Percentiles rank a stretch among this genome's conserved stretches.
Conservation (phyloP, 2,113 vertebrate genomes). For the Psammodynastes pulverulentus region DNA sequence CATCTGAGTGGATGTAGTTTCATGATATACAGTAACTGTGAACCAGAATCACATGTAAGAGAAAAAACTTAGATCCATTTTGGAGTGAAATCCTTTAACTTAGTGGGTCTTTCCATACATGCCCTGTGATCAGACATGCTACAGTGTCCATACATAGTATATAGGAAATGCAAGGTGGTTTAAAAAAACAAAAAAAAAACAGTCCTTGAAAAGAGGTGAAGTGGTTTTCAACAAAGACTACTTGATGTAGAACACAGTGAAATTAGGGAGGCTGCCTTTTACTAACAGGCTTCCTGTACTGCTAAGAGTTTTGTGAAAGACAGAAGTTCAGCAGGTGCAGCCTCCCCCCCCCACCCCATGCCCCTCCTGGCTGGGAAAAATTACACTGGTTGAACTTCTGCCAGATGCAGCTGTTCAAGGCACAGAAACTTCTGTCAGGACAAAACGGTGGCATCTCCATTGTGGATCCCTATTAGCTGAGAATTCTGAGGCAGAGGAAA, state of each 20-base stretch:
- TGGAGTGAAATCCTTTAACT: not conserved
- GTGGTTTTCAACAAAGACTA: not conserved
- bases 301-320: not conserved
- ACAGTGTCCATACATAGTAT: not conserved
- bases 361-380: not conserved
- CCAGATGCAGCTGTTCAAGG: slow-evolving; percentile 5
- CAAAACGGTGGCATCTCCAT: not conserved
- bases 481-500: not conserved
- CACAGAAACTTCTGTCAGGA: not conserved
- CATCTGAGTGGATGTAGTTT: not conserved
- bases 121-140: not conserved
- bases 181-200: not conserved
- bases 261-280: not conserved
- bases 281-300: not conserved
- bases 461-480: slow-evolving; percentile 4
- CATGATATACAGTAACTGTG: not conserved
- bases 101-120: not conserved
- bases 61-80: not conserved
- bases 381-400: slow-evolving; percentile 9
- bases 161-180: not conserved
- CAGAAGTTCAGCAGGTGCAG: not conserved
- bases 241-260: not conserved
- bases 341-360: not conserved
- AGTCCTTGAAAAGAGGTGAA: not conserved
- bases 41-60: not conserved